Conservation (phyloP, 2,888 invertebrate genomes). For the Aporophyla lueneburgensis region DNA sequence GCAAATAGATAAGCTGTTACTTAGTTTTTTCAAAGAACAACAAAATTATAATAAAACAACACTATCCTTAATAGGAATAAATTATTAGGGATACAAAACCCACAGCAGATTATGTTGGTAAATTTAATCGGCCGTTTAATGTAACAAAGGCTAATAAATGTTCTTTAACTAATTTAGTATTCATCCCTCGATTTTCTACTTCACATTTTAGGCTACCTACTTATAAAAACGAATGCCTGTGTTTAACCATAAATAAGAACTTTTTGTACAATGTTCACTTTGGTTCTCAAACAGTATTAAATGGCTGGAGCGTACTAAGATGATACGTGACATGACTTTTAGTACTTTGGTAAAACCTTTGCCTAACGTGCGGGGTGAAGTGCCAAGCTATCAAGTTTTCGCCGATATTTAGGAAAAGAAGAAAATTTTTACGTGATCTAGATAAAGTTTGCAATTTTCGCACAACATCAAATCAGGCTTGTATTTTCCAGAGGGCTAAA, state of each 20-base stretch:
- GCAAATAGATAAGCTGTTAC: not conserved
- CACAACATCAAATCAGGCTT: not conserved
- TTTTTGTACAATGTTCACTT: conserved; percentile 36
- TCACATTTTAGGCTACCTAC: conserved; percentile 12
- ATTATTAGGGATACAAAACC: not conserved
- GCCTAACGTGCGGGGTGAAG: not conserved
- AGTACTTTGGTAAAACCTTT: conserved; percentile 25
- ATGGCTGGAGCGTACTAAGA: conserved; percentile 26
- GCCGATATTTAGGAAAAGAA: not conserved
- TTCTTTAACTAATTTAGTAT: conserved; percentile 25
- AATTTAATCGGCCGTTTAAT: conserved; percentile 5
- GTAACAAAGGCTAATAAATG: conserved; percentile 15
- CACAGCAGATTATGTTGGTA: not conserved
- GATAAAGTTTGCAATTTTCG: not conserved
- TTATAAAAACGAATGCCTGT: conserved; percentile 26
- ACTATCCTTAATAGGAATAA: not conserved
- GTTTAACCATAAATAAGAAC: conserved; percentile 4
- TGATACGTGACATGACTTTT: conserved; percentile 45
- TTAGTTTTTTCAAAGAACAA: not conserved
- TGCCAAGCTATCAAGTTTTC: conserved; percentile 13
- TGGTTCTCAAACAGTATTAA: conserved; percentile 25
- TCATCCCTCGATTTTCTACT: conserved; percentile 15
- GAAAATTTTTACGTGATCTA: not conserved
- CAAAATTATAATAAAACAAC: not conserved
- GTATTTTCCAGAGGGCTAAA: not conserved